Conservation (phyloP, 2,113 vertebrate genomes). For the Miniopterus natalensis region DNA sequence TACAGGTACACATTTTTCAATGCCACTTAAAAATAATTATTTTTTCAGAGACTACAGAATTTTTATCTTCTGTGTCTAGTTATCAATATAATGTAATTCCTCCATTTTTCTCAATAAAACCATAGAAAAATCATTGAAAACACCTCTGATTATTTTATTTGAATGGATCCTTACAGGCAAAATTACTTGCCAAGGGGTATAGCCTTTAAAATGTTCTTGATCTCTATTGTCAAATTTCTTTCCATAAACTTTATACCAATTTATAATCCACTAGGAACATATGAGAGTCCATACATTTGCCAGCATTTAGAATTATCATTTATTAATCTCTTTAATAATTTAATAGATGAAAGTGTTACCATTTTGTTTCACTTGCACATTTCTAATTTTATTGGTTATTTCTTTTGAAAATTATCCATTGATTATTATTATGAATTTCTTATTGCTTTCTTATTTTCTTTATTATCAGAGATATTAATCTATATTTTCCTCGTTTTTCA, state of each 20-base stretch:
- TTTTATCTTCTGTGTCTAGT: background rate
- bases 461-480: background rate
- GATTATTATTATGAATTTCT: background rate
- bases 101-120: background rate
- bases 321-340: conserved; percentile 22
- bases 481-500: background rate
- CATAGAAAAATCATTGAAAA: background rate
- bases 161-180: background rate
- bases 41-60: background rate
- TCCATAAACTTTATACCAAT: background rate
- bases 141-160: background rate
- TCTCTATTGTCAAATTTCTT: background rate
- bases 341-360: background rate
- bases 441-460: background rate
- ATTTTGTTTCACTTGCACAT: background rate
- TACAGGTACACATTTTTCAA: background rate
- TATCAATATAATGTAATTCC: background rate
- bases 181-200: background rate
- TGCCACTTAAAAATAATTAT: background rate
- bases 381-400: background rate
- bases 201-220: conserved; percentile 27
- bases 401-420: background rate
- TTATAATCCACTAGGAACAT: background rate
- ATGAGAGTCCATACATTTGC: background rate
- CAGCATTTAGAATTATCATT: background rate